phyloP scores from a whole-genome alignment of 2,113 vertebrate species.

The Barbus barbus region DNA sequence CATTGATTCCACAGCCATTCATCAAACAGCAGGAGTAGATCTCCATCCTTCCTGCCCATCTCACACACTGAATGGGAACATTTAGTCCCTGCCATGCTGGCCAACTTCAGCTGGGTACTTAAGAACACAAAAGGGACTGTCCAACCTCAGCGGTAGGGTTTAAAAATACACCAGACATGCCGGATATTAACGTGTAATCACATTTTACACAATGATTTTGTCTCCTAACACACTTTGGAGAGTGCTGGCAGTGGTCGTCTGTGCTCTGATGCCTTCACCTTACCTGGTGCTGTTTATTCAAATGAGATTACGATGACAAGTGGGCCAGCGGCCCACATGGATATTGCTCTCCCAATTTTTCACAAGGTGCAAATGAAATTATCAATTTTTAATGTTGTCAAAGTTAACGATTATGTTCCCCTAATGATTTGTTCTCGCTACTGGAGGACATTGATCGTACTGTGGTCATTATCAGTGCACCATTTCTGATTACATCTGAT shows the following conservation, averaged over 20 bases:
- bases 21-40: conserved; percentile 36
- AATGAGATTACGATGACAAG: conserved; percentile 23
- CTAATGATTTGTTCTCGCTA: conserved; percentile 27
- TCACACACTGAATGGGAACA: conserved; percentile 1
- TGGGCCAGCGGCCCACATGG: neutral
- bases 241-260: neutral
- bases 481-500: conserved; percentile 44
- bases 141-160: neutral
- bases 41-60: neutral
- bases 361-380: conserved; percentile 25
- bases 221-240: neutral
- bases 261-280: neutral
- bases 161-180: conserved; percentile 13
- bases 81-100: conserved; percentile 10
- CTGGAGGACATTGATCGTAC: conserved; percentile 26
- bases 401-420: conserved; percentile 33
- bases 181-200: neutral
- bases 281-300: conserved; percentile 15
- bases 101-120: neutral
- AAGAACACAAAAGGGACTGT: neutral
- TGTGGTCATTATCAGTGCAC: conserved; percentile 27
- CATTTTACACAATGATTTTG: neutral
- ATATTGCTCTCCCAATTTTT: conserved; percentile 23
- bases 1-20: conserved; percentile 43
- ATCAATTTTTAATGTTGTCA: conserved; percentile 34